Conservation (phyloP, 2,888 invertebrate species). For the Galeopsomyia nigrocyanea region DNA sequence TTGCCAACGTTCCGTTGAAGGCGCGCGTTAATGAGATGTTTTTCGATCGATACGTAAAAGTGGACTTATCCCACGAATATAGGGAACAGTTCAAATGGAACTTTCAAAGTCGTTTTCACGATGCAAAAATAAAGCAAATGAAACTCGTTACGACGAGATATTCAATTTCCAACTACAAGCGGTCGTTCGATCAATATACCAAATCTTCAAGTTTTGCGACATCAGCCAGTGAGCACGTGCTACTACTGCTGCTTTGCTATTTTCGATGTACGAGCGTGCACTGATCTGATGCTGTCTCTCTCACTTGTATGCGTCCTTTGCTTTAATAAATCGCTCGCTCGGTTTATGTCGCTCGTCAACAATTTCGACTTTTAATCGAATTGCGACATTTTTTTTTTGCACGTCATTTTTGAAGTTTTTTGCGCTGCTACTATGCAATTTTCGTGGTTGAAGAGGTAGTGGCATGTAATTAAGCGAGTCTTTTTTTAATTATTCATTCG, state of each 20-base stretch:
- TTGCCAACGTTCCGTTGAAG: too few species aligned
- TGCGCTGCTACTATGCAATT: not conserved
- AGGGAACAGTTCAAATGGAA: conserved; percentile 18
- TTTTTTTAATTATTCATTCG: not conserved
- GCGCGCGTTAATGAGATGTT: too few species aligned
- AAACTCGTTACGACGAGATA: not conserved
- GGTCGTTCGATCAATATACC: not conserved
- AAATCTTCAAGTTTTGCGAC: not conserved
- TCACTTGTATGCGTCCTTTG: conserved; percentile 8
- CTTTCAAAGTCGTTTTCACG: conserved; percentile 18
- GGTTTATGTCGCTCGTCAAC: not conserved
- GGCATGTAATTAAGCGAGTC: too few species aligned
- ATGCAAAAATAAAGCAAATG: not conserved
- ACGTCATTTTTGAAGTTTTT: too few species aligned
- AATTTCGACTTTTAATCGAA: conserved; percentile 5
- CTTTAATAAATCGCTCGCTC: conserved; percentile 8
- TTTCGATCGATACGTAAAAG: conserved; percentile 11
- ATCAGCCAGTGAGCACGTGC: conserved; percentile 22
- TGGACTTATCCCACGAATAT: conserved; percentile 34
- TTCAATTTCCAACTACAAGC: not conserved
- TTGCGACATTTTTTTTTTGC: too few species aligned
- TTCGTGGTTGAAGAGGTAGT: too few species aligned
- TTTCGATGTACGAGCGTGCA: conserved; percentile 21
- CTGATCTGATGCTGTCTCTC: not conserved
- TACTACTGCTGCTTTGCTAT: conserved; percentile 9